A percentile compares a stretch with the other conserved stretches of the same genome.
phyloP scores from a whole-genome alignment of 2,113 vertebrate genomes.

The Scortum barcoo region DNA sequence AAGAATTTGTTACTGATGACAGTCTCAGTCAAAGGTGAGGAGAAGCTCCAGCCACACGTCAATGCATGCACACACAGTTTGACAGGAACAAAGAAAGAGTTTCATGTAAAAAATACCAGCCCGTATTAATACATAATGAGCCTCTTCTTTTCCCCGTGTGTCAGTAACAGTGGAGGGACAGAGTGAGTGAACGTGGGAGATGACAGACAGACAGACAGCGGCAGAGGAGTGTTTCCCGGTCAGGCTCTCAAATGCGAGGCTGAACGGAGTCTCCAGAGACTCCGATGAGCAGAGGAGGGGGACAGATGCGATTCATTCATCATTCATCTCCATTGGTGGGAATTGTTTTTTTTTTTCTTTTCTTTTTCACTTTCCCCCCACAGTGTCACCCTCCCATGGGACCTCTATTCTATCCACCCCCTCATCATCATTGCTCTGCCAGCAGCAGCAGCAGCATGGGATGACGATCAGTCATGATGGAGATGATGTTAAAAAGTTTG shows the following conservation, averaged over 20 bases:
- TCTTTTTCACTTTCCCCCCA: constrained; percentile 4
- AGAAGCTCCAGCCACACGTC: background rate
- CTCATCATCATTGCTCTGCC: constrained; percentile 32
- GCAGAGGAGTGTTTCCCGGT: constrained; percentile 13
- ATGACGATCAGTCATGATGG: constrained; percentile 15
- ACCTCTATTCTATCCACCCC: constrained; percentile 7
- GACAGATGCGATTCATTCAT: constrained; percentile 79
- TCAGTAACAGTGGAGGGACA: constrained; percentile 6
- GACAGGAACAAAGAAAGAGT: background rate
- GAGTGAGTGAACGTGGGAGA: background rate
- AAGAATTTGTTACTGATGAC: background rate
- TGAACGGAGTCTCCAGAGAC: constrained; percentile 53
- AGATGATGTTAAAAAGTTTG: constrained; percentile 8
- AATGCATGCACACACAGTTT: background rate
- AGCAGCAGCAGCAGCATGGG: constrained; percentile 12
- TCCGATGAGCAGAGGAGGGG: constrained; percentile 26
- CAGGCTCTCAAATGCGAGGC: constrained; percentile 18
- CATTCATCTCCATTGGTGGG: constrained; percentile 73
- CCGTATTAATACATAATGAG: background rate
- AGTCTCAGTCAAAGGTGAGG: background rate
- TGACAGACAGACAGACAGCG: constrained; percentile 23
- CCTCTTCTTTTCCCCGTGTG: background rate
- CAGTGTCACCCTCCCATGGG: constrained; percentile 22
- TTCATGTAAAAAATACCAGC: background rate
- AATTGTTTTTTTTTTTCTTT: constrained; percentile 41